Evolutionary conservation across 2,113 vertebrate genomes (phyloP).

Genomic region (Aspiorhynchus laticeps): DNA sequence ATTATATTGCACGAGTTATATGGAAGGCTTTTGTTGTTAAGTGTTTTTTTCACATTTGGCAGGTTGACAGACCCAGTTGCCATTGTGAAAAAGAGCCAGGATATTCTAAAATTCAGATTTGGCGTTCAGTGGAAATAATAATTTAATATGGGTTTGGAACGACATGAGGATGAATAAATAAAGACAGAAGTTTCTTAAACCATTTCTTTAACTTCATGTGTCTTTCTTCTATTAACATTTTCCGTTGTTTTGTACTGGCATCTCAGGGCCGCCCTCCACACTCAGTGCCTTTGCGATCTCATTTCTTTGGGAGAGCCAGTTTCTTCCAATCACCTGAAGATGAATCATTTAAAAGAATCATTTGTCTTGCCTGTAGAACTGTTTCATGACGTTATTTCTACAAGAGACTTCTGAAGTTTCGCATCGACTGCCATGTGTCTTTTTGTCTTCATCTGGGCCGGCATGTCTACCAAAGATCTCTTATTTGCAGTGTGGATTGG

Average conservation of each 20-base stretch:
- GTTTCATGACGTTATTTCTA: not conserved
- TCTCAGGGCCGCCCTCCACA: constrained; percentile 43
- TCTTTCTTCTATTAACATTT: not conserved
- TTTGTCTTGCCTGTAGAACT: not conserved
- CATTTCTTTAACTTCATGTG: not conserved
- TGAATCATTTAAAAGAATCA: constrained; percentile 10
- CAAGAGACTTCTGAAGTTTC: not conserved
- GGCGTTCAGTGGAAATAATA: not conserved
- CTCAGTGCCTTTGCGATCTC: constrained; percentile 34
- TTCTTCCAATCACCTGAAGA: constrained; percentile 6
- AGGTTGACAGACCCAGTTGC: not conserved
- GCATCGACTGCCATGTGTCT: constrained; percentile 8
- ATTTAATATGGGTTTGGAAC: not conserved
- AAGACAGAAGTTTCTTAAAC: not conserved
- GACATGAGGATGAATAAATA: not conserved
- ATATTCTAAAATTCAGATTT: not conserved
- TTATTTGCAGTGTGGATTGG: constrained; percentile 38
- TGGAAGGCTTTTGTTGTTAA: not conserved
- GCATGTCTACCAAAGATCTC: constrained; percentile 48
- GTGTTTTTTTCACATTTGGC: not conserved
- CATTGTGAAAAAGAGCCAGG: not conserved
- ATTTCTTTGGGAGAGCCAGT: constrained; percentile 16
- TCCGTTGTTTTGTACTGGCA: not conserved
- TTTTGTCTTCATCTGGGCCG: constrained; percentile 1
- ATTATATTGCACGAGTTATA: too few relatives aligned